Percentiles rank a stretch among this genome's conserved stretches.
Evolutionary conservation across 2,113 vertebrate genomes (phyloP).

Genomic region (Urocynchramus pylzowi): DNA sequence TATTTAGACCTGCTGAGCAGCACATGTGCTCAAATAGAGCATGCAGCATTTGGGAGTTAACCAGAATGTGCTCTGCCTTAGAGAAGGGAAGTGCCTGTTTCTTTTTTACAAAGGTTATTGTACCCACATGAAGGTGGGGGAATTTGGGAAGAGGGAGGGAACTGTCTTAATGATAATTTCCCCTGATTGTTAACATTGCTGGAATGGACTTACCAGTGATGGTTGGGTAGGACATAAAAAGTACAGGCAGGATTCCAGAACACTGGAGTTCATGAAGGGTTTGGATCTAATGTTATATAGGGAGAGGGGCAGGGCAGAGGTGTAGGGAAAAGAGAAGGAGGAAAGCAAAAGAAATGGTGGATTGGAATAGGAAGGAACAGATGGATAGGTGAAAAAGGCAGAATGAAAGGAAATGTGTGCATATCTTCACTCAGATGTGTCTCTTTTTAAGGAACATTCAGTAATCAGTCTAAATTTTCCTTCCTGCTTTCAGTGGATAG

Average conservation of each 20-base stretch:
- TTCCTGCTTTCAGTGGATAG: neutral
- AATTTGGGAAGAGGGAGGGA: neutral
- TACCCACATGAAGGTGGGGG: accelerated
- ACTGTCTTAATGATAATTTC: neutral
- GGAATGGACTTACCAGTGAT: neutral
- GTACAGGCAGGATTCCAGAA: neutral
- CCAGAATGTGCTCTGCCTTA: neutral
- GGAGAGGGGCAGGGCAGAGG: neutral
- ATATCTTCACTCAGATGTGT: neutral
- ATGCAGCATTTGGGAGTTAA: neutral
- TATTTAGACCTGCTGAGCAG: neutral
- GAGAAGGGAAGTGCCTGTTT: neutral
- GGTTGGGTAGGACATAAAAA: neutral
- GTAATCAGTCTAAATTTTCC: neutral
- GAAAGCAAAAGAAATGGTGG: neutral
- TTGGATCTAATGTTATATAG: neutral
- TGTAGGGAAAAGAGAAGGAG: neutral
- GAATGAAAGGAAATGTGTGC: neutral
- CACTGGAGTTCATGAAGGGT: neutral
- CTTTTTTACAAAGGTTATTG: neutral
- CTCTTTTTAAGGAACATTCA: neutral
- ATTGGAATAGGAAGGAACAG: neutral
- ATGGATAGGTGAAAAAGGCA: neutral
- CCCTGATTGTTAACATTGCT: neutral
- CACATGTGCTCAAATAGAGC: neutral